Evolutionary conservation across 2,888 invertebrate genomes (phyloP), one percentile per base, ranked within the genome.

Genomic region (Macrophya alboannulata): DNA sequence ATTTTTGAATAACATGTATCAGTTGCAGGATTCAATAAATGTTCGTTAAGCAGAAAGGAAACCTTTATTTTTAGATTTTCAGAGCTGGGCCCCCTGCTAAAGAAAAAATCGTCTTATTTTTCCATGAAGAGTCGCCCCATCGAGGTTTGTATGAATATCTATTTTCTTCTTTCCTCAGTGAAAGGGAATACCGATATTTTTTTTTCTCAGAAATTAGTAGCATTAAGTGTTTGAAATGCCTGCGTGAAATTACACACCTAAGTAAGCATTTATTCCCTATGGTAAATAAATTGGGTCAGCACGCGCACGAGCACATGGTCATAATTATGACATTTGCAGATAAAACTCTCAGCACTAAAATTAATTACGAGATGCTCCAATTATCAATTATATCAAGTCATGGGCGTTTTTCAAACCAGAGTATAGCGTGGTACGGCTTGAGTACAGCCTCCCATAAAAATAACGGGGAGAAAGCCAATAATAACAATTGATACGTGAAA

Each of bases 201-300:
- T 74, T 21, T 68, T 12, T 21, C 37, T 15, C 71, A 4, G 10
- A 25, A 45, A 45, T 74, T 43, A 74, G 43, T 45, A 74, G 40
- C 72, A n/a, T n/a, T n/a, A n/a, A 74, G 45, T 74, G 72, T 45
- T 74, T n/a, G 12, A 45, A 74, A 45, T 43, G 45, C 25, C 62
- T 62, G 25, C 25, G 62, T 10, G 68, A 17, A 17, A 37, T 31
- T 37, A 37, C 17, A 37, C 25, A 12, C 31, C 68, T 6, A 37
- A 37, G 37, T 74, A 31, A 31, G 31, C 31, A 74, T 74, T 74
- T 45, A 74, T 74, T 74, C 74, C 74, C 77, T n/a, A 17, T 77
- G 55, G 77, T 15, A 51, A 51, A 51, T 77, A 37, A 77, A 77
- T 51, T 77, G 48, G 77, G 77, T 55, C 48, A 77, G 55, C 77